These are phyloP conservation scores for Gephyroberyx darwinii DNA, from an alignment of 2,797 vertebrate genomes.

Conservation along the genomic window DNA sequence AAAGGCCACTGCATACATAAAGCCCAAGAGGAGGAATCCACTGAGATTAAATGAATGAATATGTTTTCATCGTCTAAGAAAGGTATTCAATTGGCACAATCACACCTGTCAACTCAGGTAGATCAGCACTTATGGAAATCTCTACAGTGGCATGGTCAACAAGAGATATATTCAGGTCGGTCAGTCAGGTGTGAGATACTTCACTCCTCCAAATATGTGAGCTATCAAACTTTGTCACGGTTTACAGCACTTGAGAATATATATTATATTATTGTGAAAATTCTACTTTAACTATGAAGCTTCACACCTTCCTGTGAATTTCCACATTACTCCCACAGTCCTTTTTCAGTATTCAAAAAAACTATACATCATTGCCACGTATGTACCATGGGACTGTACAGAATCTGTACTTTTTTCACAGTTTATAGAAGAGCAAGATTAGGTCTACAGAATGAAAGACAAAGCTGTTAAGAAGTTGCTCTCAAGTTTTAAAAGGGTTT, in stretches of 20 bases:
- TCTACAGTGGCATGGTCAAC: constrained; percentile 25
- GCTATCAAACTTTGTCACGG: constrained; percentile 27
- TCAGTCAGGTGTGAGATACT: constrained; percentile 33
- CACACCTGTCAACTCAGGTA: constrained; percentile 69
- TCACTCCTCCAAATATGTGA: no score
- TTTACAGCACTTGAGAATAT: constrained; percentile 10
- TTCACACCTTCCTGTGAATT: constrained; percentile 23
- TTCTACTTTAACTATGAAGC: constrained; percentile 16
- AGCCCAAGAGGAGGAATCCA: constrained; percentile 50
- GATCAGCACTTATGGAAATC: constrained; percentile 62
- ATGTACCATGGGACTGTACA: background rate
- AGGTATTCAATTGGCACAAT: constrained; percentile 67
- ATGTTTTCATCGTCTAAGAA: constrained; percentile 57
- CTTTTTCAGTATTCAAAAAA: constrained; percentile 10
- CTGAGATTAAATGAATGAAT: constrained; percentile 65
- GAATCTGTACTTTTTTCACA: background rate
- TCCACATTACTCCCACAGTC: constrained; percentile 21
- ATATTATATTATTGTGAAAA: background rate
- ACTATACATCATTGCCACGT: constrained; percentile 5
- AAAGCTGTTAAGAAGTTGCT: no score
- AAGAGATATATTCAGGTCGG: constrained; percentile 38
- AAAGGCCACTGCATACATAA: constrained; percentile 81
- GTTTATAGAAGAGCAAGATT: background rate
- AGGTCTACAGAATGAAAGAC: background rate
- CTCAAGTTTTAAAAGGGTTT: no score